Conservation (phyloP, 2,888 invertebrate species). For the Drosophila acutilabella region DNA sequence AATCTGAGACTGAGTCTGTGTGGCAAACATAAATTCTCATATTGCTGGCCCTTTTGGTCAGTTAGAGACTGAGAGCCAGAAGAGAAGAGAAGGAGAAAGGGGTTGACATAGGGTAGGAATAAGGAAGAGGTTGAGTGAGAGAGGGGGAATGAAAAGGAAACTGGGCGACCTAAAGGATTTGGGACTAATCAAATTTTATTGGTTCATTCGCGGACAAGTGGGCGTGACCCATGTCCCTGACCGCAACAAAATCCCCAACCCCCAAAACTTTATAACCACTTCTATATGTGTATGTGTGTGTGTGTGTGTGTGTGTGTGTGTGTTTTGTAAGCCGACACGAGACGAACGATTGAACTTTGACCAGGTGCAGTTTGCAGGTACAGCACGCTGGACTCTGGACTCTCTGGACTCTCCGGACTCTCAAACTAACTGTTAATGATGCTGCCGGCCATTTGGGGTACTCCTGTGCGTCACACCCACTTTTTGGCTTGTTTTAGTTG, state of each 20-base stretch:
- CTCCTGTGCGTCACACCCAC: slow-evolving; percentile 1
- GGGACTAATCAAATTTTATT: slow-evolving; percentile 75
- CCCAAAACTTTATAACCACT: too few species aligned
- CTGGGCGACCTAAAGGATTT: slow-evolving; percentile 43
- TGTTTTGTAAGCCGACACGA: slow-evolving; percentile 51
- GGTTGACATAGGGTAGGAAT: too few species aligned
- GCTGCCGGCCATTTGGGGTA: neutral
- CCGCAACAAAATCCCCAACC: neutral
- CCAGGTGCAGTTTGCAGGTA: slow-evolving; percentile 33
- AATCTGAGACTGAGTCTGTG: slow-evolving; percentile 28
- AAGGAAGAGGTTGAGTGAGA: neutral
- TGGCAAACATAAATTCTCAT: slow-evolving; percentile 59
- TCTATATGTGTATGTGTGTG: slow-evolving; percentile 1
- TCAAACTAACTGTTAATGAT: slow-evolving; percentile 30
- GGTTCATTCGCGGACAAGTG: slow-evolving; percentile 54
- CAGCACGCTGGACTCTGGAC: neutral
- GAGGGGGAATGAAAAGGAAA: neutral
- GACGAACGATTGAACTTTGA: slow-evolving; percentile 63
- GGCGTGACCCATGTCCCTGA: slow-evolving; percentile 2
- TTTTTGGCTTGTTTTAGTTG: slow-evolving; percentile 52
- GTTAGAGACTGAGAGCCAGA: slow-evolving; percentile 8
- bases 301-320: slow-evolving; percentile 24
- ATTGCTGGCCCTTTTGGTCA: slow-evolving; percentile 43
- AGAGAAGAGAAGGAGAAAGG: too few species aligned
- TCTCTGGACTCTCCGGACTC: too few species aligned